These are phyloP conservation scores for Pica pica DNA, from an alignment of 2,113 vertebrate species.

Conservation along the genomic window DNA sequence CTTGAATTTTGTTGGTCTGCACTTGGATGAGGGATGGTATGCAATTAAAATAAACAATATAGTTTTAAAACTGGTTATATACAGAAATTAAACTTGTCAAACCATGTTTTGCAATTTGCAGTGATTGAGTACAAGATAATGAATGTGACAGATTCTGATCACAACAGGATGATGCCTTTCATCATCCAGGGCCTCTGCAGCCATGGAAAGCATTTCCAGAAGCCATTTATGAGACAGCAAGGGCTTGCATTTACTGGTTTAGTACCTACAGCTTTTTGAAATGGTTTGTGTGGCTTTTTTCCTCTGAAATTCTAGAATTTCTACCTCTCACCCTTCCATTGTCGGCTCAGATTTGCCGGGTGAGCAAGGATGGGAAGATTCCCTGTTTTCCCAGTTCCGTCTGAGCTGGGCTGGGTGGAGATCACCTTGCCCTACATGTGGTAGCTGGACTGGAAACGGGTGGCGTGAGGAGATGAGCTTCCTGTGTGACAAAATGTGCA, in stretches of 20 bases:
- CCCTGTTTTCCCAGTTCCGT: not conserved
- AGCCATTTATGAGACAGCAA: not conserved
- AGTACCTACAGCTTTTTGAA: not conserved
- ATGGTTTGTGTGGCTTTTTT: not conserved
- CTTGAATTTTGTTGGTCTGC: not conserved
- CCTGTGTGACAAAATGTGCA: not conserved
- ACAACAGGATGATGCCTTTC: not conserved
- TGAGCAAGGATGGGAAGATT: not conserved
- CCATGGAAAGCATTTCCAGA: not conserved
- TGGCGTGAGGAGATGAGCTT: not conserved
- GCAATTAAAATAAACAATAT: not conserved
- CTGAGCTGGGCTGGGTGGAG: not conserved
- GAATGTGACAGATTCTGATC: not conserved
- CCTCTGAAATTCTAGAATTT: not conserved
- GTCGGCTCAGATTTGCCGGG: not conserved
- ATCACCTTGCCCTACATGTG: not conserved
- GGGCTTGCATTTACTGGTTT: not conserved
- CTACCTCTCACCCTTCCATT: not conserved
- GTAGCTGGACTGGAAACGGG: not conserved
- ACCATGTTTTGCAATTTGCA: not conserved
- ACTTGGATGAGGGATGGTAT: not conserved
- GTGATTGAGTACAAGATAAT: not conserved
- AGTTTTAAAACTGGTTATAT: not conserved
- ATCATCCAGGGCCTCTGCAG: not conserved
- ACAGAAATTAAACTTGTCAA: conserved; percentile 16